Percentiles rank a stretch among this genome's conserved stretches.
phyloP scores from a whole-genome alignment of 2,113 vertebrate genomes.

The Mustela nigripes region DNA sequence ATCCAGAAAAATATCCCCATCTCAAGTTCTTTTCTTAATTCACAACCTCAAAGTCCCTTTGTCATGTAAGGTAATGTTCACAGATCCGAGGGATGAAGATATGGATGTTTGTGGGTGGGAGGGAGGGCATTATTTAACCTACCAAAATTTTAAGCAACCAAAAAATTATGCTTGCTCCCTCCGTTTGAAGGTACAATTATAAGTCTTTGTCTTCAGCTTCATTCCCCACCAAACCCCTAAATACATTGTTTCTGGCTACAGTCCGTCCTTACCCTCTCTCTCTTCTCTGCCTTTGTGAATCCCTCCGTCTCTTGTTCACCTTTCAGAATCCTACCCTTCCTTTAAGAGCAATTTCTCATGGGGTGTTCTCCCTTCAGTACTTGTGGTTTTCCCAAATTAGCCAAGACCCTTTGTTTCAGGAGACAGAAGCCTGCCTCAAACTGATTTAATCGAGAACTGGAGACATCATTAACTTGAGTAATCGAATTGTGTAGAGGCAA shows the following conservation, averaged over 20 bases:
- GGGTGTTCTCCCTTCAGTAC: not conserved
- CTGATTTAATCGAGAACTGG: not conserved
- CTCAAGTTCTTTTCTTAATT: not conserved
- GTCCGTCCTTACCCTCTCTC: not conserved
- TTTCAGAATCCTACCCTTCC: not conserved
- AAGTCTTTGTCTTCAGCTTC: not conserved
- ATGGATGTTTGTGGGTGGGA: not conserved
- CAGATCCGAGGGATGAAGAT: not conserved
- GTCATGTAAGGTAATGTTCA: not conserved
- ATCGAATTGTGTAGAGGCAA: not conserved
- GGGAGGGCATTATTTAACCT: not conserved
- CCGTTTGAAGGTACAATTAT: not conserved
- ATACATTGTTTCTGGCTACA: not conserved
- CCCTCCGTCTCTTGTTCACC: not conserved
- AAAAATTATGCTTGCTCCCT: not conserved
- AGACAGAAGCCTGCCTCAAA: not conserved
- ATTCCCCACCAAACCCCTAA: not conserved
- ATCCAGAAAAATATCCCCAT: not conserved
- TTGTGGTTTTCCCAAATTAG: not conserved
- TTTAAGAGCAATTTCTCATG: not conserved
- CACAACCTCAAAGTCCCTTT: not conserved
- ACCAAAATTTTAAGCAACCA: not conserved
- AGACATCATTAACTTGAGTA: not conserved
- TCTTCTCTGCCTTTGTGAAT: not conserved
- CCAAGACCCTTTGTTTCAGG: not conserved